Base-by-base conservation (phyloP, 2,113 vertebrate species). In the Onychostruthus taczanowskii region DNA sequence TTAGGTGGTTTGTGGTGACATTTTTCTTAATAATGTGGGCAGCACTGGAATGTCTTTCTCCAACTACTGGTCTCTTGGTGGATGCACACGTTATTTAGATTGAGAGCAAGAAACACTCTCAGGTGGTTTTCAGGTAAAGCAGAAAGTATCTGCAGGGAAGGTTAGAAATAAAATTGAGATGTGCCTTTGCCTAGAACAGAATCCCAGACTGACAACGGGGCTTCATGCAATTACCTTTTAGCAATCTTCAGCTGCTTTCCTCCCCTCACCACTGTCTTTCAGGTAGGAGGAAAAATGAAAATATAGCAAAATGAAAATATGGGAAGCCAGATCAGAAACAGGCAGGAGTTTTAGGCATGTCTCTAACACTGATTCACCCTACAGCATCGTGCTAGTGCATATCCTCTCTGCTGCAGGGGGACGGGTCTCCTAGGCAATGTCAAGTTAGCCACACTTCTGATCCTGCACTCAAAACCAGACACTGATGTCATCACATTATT, bases 11-110 rank as follows among this genome's bases (percentile, higher is more conserved):
- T 69, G 49, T 49, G 67, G 24, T n/a, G 73, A 85, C 86, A 80
- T 84, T 94, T 95, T 81, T 90, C 91, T 93, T 90, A 90, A 96
- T 90, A 84, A 90, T 70, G 43, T 74, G 27, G 46, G 46, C 50
- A 74, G 56, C 64, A 35, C 14, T 87, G 70, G 31, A 82, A n/a
- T 22, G 41, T 69, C 55, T 94, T 95, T 94, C 73, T 79, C 41
- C 53, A 68, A 26, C 43, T 43, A 49, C 59, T 3, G 0, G n/a
- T 69, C 72, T 82, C 62, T 77, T 76, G 23, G 43, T 91, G 59
- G 27, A 74, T 79, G 24, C 41, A 86, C n/a, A 75, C 35, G 10
- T 86, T 92, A 74, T 82, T 93, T 64, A 90, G 64, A 90, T 43
- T 55, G 35, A 90, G 39, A 93, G 22, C 35, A 91, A 95, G 44